Evolutionary conservation across 2,797 vertebrate genomes (phyloP).

Genomic region (Eidolon dupreanum): DNA sequence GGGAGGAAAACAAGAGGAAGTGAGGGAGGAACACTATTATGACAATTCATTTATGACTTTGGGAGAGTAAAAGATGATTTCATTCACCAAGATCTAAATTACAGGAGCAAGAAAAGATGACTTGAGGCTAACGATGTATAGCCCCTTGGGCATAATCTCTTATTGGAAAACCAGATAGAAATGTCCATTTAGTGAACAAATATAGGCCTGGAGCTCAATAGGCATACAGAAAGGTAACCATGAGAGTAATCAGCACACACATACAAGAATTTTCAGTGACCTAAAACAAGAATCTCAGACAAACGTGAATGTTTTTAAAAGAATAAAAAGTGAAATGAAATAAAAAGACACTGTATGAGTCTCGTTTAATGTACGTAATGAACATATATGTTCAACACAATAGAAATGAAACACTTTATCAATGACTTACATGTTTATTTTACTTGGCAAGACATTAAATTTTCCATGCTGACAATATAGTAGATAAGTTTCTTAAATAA

Average conservation of each 20-base stretch:
- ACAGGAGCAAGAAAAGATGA: background rate
- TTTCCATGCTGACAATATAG: slow-evolving; percentile 65
- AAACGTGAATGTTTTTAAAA: background rate
- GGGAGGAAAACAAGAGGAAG: background rate
- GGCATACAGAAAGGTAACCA: background rate
- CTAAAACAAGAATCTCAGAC: background rate
- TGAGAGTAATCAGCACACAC: background rate
- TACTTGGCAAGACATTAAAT: slow-evolving; percentile 58
- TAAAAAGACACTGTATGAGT: background rate
- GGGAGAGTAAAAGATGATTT: background rate
- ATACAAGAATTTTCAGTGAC: background rate
- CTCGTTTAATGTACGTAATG: background rate
- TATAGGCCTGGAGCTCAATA: background rate
- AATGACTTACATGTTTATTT: slow-evolving; percentile 25
- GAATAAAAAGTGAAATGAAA: background rate
- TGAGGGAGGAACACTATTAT: rapidly evolving
- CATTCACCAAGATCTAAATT: background rate
- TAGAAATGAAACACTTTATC: slow-evolving; percentile 40
- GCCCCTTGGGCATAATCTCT: background rate
- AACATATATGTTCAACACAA: background rate
- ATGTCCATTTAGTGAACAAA: background rate
- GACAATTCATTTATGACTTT: background rate
- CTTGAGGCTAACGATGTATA: background rate
- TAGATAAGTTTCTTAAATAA: slow-evolving; percentile 67
- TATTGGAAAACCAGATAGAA: background rate